Evolutionary conservation across 2,113 vertebrate genomes (phyloP), one percentile per base, ranked within the genome.

Genomic region (Ceratotherium simum): DNA sequence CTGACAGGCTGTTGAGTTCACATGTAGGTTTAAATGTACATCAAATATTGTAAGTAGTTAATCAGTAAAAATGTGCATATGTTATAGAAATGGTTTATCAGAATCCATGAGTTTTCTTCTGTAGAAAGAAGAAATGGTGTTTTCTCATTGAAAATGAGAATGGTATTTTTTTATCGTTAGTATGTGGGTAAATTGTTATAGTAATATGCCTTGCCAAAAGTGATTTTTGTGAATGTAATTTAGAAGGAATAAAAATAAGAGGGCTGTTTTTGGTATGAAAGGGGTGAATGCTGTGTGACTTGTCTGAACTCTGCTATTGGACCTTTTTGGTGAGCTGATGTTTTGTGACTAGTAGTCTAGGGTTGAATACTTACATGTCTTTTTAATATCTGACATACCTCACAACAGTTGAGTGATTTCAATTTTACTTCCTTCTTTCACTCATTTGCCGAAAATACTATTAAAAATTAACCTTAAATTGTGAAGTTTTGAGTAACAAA

Each of bases 151-250:
- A 69, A 95, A 84, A 78, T 78, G 39, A 92, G 75, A 67, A 31
- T 94, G n/a, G 6, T 67, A 62, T 78, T 85, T 94, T 87, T 93
- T 79, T 48, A 58, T 93, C 73, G 13, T 93, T 94, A 86, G 90
- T 70, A 72, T 60, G 31, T 95, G 17, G n/a, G 12, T 80, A 91
- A 80, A n/a, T 64, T 83, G 11, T 70, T 88, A 51, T 0, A 95
- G 62, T 83, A 76, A 86, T 54, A 92, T 92, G 33, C 64, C 62
- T 95, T 93, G 81, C n/a, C 46, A 46, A 29, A 93, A 81, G 42
- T 97, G n/a, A 56, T 64, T 92, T 92, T 95, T 90, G 42, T 89
- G 64, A 87, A 69, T 90, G 65, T 94, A 82, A 31, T 90, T 79
- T 58, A 75, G 58, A 82, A 90, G 27, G 79, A 79, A 69, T 84